A percentile compares a stretch with the other conserved stretches of the same genome.
Evolutionary conservation across 2,113 vertebrate species (phyloP).

Genomic region (Lichenostomus cassidix): DNA sequence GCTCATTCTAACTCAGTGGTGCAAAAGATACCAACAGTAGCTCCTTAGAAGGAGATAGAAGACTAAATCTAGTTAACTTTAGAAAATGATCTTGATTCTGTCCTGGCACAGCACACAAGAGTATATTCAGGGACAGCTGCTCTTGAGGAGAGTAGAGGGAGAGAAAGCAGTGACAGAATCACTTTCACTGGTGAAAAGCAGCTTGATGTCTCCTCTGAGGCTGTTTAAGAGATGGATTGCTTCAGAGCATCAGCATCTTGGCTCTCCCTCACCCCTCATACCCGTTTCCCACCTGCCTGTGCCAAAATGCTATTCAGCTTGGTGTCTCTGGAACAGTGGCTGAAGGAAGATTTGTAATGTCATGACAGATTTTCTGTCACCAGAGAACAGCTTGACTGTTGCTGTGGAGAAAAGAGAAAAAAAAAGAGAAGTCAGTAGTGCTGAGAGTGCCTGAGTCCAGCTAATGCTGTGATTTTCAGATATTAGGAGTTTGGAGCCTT

Average conservation of each 20-base stretch:
- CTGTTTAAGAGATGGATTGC: not conserved
- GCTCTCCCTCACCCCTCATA: not conserved
- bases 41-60: slow-evolving; percentile 36
- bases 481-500: not conserved
- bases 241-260: slow-evolving; percentile 13
- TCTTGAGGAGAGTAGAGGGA: not conserved
- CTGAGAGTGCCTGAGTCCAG: not conserved
- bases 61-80: slow-evolving; percentile 38
- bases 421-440: not conserved
- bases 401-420: not conserved
- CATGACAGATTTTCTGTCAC: slow-evolving; percentile 44
- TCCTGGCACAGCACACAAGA: not conserved
- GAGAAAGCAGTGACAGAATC: not conserved
- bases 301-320: slow-evolving; percentile 18
- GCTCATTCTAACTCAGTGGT: slow-evolving; percentile 13
- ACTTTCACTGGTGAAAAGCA: not conserved
- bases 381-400: slow-evolving; percentile 1
- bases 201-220: not conserved
- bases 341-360: not conserved
- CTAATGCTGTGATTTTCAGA: not conserved
- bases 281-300: not conserved
- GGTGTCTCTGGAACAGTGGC: not conserved
- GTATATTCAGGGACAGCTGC: slow-evolving; percentile 32
- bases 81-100: slow-evolving; percentile 24
- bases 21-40: slow-evolving; percentile 13